Base-by-base conservation (phyloP, 2,797 vertebrate species). In the Xerus rutilus region DNA sequence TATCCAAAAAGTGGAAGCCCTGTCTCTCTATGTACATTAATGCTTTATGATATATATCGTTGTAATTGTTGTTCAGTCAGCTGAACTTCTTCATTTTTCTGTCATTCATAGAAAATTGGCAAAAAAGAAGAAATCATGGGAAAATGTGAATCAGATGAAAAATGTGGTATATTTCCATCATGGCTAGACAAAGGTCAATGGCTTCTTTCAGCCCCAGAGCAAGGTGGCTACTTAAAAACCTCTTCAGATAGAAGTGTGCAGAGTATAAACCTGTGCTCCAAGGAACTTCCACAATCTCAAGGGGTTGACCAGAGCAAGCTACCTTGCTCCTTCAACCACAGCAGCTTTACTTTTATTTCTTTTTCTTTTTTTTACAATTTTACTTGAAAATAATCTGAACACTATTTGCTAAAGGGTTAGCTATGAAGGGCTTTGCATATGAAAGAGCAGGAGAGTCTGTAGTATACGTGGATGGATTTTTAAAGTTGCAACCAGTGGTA, bases 111-210 rank as follows among this genome's bases (percentile, higher is more conserved):
- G 62, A 70, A 79, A 62, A 49, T 12, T 0, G n/a, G 30, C 0
- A 4, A 62, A 32, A 59, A 35, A 49, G 43, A 28, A 0, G 20
- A 69, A 43, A 18, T 11, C 64, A n/a, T 3, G 57, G 9, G 59
- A 62, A 62, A 25, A 62, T 62, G 7, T 25, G 9, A 62, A 62
- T 62, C 59, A 62, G 59, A 62, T 62, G 23, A 11, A 1, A 7
- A 57, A 8, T 1, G 28, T 9, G 32, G 20, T 23, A 15, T 47
- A 35, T 5, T 43, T 4, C 43, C 25, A 9, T 5, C 1, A 0
- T 0, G 0, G n/a, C 20, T 35, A 52, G 20, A 18, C 5, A 2
- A 62, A 23, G 8, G 12, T 21, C 18, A 18, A 32, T 8, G 52
- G 28, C 28, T 47, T 30, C 25, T 23, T 47, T 30, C 57, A 3